A percentile compares a stretch with the other conserved stretches of the same genome.
phyloP scores from a whole-genome alignment of 92 coral and sea anemone species.

The Plumapathes pennacea region DNA sequence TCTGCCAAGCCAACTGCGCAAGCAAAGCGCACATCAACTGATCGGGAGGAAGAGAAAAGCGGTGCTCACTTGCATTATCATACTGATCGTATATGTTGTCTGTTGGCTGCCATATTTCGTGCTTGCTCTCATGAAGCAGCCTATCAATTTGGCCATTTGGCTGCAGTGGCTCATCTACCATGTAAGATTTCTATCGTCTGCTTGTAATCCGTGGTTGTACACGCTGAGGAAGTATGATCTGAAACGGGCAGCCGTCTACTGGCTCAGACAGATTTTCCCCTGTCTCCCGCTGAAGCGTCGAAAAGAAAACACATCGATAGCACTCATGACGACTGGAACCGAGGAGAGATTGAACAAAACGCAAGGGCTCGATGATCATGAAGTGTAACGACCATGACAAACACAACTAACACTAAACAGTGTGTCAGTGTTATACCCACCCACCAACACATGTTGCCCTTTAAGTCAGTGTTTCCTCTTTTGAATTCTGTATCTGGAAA shows the following conservation, averaged over 20 bases:
- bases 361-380: too few relatives aligned
- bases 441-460: too few relatives aligned
- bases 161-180: too few relatives aligned
- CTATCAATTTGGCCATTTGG: not conserved
- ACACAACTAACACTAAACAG: too few relatives aligned
- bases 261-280: not conserved
- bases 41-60: conserved; percentile 19
- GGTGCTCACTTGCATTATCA: conserved; percentile 22
- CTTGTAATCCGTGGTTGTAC: conserved; percentile 21
- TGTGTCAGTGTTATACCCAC: too few relatives aligned
- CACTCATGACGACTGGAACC: too few relatives aligned
- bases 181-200: conserved; percentile 10
- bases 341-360: too few relatives aligned
- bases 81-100: conserved; percentile 17
- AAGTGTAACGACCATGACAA: too few relatives aligned
- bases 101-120: conserved; percentile 28
- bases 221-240: conserved; percentile 32
- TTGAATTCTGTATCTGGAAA: too few relatives aligned
- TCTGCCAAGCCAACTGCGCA: conserved; percentile 5
- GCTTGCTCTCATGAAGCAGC: not conserved
- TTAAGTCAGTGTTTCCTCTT: too few relatives aligned
- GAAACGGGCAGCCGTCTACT: not conserved
- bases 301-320: too few relatives aligned
- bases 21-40: conserved; percentile 10
- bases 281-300: not conserved